Conservation (phyloP, 2,113 vertebrate species). For the Pogonocichla stellata region DNA sequence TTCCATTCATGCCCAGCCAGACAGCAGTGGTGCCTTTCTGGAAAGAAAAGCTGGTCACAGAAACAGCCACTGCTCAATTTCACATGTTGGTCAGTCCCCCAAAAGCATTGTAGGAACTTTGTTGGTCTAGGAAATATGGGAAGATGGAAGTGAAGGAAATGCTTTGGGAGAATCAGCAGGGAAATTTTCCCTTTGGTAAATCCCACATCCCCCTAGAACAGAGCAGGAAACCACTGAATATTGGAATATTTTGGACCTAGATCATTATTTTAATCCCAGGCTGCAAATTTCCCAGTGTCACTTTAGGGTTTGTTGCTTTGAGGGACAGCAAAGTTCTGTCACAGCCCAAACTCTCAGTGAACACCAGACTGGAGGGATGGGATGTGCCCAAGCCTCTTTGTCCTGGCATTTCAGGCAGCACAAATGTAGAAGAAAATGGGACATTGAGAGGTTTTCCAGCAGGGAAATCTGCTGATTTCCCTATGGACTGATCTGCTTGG, state of each 20-base stretch:
- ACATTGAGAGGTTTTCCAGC: background rate
- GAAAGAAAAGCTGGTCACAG: background rate
- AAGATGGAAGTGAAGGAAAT: background rate
- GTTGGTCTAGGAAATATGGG: background rate
- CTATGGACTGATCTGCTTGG: background rate
- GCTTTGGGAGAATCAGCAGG: background rate
- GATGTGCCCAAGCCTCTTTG: background rate
- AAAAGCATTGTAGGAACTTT: background rate
- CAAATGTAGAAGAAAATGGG: background rate
- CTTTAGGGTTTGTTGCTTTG: background rate
- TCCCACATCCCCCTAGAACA: background rate
- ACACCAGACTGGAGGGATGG: background rate
- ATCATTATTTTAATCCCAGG: background rate
- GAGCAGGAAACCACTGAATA: background rate
- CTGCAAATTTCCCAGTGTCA: background rate
- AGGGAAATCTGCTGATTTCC: background rate
- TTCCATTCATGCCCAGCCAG: background rate
- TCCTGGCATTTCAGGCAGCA: background rate
- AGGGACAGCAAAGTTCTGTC: background rate
- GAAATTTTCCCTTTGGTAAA: background rate
- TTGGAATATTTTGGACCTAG: background rate
- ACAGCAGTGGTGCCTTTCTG: background rate
- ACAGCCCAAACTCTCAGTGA: accelerated
- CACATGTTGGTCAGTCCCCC: background rate
- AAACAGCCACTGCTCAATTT: background rate